Conservation (phyloP, 2,113 vertebrate genomes). For the Colaptes auratus region DNA sequence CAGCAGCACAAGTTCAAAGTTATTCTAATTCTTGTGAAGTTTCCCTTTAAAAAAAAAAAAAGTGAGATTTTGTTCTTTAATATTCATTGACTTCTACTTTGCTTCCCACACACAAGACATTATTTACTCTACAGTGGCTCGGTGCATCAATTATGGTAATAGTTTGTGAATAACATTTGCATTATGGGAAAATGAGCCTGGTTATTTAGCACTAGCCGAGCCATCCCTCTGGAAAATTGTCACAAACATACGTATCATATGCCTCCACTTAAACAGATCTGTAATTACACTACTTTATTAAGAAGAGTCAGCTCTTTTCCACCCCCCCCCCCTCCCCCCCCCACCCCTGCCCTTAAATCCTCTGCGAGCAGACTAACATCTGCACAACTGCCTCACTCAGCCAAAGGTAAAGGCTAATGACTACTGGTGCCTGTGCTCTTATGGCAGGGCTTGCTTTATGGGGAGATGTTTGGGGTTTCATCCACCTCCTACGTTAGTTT, state of each 20-base stretch:
- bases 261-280: slow-evolving; percentile 66
- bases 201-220: slow-evolving; percentile 70
- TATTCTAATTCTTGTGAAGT: slow-evolving; percentile 56
- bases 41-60: slow-evolving; percentile 61
- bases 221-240: slow-evolving; percentile 80
- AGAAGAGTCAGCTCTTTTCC: background rate
- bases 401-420: background rate
- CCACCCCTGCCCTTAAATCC: background rate
- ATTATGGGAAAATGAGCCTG: slow-evolving; percentile 78
- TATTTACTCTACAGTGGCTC: slow-evolving; percentile 79
- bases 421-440: background rate
- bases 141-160: slow-evolving; percentile 83
- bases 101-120: slow-evolving; percentile 75
- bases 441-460: background rate
- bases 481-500: background rate
- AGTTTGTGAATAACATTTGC: slow-evolving; percentile 77
- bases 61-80: slow-evolving; percentile 76
- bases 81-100: slow-evolving; percentile 78
- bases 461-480: background rate
- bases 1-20: too few species aligned
- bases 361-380: background rate
- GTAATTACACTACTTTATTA: slow-evolving; percentile 66
- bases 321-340: too few species aligned
- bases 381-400: background rate
- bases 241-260: slow-evolving; percentile 73